Percentiles rank a stretch among this genome's conserved stretches.
Evolutionary conservation across 2,797 vertebrate species (phyloP).

Genomic region (Thaleichthys pacificus): DNA sequence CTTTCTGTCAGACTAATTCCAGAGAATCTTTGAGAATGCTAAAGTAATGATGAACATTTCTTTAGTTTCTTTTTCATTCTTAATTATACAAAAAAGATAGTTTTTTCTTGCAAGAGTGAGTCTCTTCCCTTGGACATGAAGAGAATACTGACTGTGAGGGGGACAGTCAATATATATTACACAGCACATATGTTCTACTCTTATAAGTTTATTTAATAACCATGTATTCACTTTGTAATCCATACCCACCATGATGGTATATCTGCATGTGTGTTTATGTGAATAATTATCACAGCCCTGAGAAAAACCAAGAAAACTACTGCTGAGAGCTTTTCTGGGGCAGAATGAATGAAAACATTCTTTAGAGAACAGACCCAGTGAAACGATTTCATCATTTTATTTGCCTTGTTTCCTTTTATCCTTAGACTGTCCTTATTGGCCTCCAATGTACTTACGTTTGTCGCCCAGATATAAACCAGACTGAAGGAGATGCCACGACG

Average conservation of each 20-base stretch:
- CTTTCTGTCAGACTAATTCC: conserved; percentile 64
- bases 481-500: too few relatives aligned
- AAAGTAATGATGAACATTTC: conserved; percentile 45
- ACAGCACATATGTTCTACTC: neutral
- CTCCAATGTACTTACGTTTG: neutral
- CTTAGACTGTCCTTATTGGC: neutral
- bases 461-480: neutral
- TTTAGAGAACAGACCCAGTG: conserved; percentile 4
- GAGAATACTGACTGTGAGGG: conserved; percentile 13
- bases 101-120: too few relatives aligned
- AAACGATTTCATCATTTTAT: neutral
- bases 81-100: conserved; percentile 6
- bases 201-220: too few relatives aligned
- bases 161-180: neutral
- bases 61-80: too few relatives aligned
- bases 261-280: too few relatives aligned
- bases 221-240: too few relatives aligned
- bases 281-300: neutral
- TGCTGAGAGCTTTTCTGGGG: neutral
- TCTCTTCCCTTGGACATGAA: conserved; percentile 7
- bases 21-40: conserved; percentile 61
- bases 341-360: conserved; percentile 2
- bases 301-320: neutral
- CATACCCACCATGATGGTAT: too few relatives aligned
- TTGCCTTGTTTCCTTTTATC: neutral